A percentile compares a stretch with the other conserved stretches of the same genome.
phyloP scores from a whole-genome alignment of 2,113 vertebrate genomes.

The Alligator mississippiensis region DNA sequence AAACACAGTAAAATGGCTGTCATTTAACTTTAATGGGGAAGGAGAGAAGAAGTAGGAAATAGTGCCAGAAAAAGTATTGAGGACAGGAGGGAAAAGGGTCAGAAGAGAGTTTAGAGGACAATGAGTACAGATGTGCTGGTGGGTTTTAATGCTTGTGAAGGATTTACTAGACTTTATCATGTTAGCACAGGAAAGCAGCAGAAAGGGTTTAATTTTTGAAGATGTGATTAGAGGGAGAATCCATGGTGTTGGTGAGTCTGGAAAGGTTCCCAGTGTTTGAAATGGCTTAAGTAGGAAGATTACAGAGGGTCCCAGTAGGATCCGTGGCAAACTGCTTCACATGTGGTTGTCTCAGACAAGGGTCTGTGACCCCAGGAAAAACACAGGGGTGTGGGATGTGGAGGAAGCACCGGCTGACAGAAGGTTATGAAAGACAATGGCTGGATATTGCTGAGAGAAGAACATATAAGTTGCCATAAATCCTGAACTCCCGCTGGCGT shows the following conservation, averaged over 20 bases:
- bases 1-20: not conserved
- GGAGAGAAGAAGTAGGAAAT: not conserved
- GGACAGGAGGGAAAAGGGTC: not conserved
- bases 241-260: not conserved
- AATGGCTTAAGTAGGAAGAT: conserved; percentile 8
- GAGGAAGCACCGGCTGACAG: not conserved
- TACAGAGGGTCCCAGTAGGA: not conserved
- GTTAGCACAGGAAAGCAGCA: conserved; percentile 25
- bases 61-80: fast-evolving
- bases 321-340: conserved; percentile 7
- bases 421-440: fast-evolving
- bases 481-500: too few relatives aligned
- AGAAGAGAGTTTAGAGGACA: not conserved
- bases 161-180: conserved; percentile 3
- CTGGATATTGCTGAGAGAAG: not conserved
- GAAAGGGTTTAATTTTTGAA: conserved; percentile 26
- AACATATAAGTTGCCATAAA: not conserved
- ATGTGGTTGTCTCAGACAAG: not conserved
- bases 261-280: not conserved
- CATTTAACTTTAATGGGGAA: not conserved
- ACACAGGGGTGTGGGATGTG: not conserved
- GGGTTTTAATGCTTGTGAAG: not conserved
- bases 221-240: conserved; percentile 23
- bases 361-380: not conserved
- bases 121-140: not conserved